Percentiles rank a stretch among this genome's conserved stretches.
Evolutionary conservation across 2,113 vertebrate species (phyloP).

Genomic region (Psilopsiagon aurifrons): DNA sequence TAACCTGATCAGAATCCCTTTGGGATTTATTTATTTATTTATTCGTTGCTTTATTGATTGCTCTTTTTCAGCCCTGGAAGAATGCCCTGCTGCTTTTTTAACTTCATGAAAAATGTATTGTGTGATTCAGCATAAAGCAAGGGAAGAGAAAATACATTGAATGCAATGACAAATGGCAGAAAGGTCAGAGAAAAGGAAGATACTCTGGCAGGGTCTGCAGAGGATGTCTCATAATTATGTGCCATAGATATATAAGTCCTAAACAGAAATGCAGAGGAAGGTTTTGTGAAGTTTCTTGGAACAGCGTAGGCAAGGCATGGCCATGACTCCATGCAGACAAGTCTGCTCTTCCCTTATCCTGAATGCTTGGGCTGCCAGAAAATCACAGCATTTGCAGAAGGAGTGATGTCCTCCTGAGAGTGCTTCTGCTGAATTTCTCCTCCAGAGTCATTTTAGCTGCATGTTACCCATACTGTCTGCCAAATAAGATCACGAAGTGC

Average conservation of each 20-base stretch:
- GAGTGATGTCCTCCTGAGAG: neutral
- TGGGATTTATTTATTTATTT: neutral
- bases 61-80: neutral
- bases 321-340: neutral
- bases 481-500: neutral
- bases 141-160: neutral
- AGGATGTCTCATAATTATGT: neutral
- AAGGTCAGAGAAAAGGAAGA: neutral
- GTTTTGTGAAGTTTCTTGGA: neutral
- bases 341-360: neutral
- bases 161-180: neutral
- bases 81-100: neutral
- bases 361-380: neutral
- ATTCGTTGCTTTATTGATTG: neutral
- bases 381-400: neutral
- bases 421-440: neutral
- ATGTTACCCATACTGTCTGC: neutral
- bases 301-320: neutral
- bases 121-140: constrained; percentile 1
- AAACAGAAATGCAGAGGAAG: neutral
- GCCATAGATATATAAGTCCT: neutral
- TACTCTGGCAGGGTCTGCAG: neutral
- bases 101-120: neutral
- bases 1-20: neutral
- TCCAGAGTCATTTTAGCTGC: neutral